Evolutionary conservation across 2,113 vertebrate genomes (phyloP).

Genomic region (Cyprinus carpio): DNA sequence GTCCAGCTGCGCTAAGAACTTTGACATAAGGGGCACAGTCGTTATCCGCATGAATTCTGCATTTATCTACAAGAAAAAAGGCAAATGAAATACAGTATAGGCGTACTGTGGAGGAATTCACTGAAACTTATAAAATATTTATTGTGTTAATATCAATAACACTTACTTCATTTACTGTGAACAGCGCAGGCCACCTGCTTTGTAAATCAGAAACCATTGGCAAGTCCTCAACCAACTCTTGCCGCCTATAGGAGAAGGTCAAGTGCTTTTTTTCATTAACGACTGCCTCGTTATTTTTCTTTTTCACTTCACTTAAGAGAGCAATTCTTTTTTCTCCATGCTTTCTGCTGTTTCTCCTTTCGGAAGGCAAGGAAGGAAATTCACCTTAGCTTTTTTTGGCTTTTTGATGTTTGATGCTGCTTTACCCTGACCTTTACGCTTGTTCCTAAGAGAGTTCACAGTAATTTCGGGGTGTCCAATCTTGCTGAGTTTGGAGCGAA

Average conservation of each 20-base stretch:
- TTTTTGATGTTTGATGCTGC: background rate
- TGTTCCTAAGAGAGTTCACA: too few species aligned
- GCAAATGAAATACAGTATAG: background rate
- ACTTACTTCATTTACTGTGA: background rate
- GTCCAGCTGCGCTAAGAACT: too few species aligned
- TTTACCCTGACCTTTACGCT: too few species aligned
- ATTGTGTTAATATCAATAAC: background rate
- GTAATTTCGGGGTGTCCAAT: too few species aligned
- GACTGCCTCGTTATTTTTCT: background rate
- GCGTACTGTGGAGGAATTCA: background rate
- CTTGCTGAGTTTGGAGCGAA: background rate
- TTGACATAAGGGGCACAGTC: background rate
- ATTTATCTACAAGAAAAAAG: background rate
- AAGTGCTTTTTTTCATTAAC: background rate
- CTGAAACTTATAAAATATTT: background rate
- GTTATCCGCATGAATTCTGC: background rate
- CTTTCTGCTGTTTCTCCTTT: conserved; percentile 1
- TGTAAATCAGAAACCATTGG: background rate
- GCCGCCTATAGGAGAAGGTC: background rate
- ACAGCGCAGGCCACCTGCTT: background rate
- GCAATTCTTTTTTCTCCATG: background rate
- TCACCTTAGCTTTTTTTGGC: background rate
- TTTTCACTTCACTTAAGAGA: conserved; percentile 45
- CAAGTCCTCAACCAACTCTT: conserved; percentile 3
- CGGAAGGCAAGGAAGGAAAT: background rate